Base-by-base conservation (phyloP, 2,797 vertebrate species). In the Nothura maculosa region DNA sequence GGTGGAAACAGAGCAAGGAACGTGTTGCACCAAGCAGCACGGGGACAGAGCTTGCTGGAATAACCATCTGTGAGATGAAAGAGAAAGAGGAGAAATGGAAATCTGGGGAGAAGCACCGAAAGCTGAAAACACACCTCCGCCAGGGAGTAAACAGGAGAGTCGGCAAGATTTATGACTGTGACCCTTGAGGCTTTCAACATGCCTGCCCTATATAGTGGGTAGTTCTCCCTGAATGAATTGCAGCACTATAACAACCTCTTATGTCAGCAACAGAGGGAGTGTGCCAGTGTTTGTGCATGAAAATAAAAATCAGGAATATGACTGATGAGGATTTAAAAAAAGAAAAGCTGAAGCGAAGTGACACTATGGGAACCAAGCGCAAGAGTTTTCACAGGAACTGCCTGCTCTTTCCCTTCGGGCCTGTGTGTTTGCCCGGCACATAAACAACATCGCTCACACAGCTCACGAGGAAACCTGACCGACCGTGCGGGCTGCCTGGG, bases 401-500 rank as follows among this genome's bases (percentile, higher is more conserved):
- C 6, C 67, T 72, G 66, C 62, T 81, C 50, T 81, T 77, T 88
- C 62, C 40, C 48, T 45, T 75, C 81, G 50, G 81, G 61, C 79
- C 84, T 55, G 64, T 61, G 16, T 77, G 36, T 93, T 93, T 77
- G 62, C 81, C 52, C 83, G 62, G 61, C 78, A 62, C 66, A 92
- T 73, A 89, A 92, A 87, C 67, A 88, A 32, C 50, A 4, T 69
- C 25, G 38, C 94, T 95, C 81, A 82, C 54, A 62, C 72, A 68
- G 10, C 75, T 77, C 72, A 64, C 0, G 3, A 54, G 85, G 83
- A 94, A 88, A 91, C 63, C 89, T 92, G 83, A 81, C 60, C 9
- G 0, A 74, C 87, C 85, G 70, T 1, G 0, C 34, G 60, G 27
- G 48, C 86, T 94, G 75, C 72, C 75, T 80, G 78, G 48, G 22